Conservation (phyloP, 1,140 invertebrate species). For the Cardiocondyla obscurior region DNA sequence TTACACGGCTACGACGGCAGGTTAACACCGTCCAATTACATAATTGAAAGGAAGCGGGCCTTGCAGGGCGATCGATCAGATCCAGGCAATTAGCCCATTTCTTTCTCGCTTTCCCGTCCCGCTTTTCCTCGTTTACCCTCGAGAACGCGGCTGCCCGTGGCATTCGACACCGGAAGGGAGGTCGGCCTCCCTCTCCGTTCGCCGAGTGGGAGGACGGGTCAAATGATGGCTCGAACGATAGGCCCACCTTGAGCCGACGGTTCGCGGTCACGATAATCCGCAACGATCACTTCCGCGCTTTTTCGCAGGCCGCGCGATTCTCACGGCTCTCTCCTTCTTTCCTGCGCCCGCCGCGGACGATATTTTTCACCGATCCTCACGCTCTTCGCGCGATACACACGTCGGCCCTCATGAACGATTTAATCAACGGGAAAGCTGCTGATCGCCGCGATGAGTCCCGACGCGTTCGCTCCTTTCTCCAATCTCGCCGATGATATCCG, state of each 20-base stretch:
- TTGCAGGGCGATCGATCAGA: slow-evolving; percentile 24
- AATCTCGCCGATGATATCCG: slow-evolving; percentile 44
- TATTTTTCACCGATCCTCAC: no score
- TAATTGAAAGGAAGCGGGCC: slow-evolving; percentile 8
- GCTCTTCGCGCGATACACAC: not conserved
- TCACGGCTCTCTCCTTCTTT: not conserved
- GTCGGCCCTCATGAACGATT: not conserved
- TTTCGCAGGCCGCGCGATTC: slow-evolving; percentile 6
- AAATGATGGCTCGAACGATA: slow-evolving; percentile 28
- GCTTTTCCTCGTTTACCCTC: not conserved
- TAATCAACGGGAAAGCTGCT: not conserved
- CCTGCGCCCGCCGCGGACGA: no score
- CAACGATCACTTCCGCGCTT: slow-evolving; percentile 18
- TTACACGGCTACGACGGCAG: not conserved
- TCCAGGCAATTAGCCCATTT: slow-evolving; percentile 46
- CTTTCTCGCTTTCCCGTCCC: slow-evolving; percentile 1
- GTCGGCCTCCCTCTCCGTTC: not conserved
- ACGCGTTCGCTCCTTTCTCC: slow-evolving; percentile 40
- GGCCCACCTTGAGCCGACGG: slow-evolving; percentile 24
- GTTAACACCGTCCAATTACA: slow-evolving; percentile 39
- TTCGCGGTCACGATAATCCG: slow-evolving; percentile 38
- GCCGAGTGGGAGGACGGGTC: no score
- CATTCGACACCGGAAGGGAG: not conserved
- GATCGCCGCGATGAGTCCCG: not conserved
- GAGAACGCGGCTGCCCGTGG: not conserved